Conservation (phyloP, 2,113 vertebrate species). For the Myrmecophaga tridactyla region DNA sequence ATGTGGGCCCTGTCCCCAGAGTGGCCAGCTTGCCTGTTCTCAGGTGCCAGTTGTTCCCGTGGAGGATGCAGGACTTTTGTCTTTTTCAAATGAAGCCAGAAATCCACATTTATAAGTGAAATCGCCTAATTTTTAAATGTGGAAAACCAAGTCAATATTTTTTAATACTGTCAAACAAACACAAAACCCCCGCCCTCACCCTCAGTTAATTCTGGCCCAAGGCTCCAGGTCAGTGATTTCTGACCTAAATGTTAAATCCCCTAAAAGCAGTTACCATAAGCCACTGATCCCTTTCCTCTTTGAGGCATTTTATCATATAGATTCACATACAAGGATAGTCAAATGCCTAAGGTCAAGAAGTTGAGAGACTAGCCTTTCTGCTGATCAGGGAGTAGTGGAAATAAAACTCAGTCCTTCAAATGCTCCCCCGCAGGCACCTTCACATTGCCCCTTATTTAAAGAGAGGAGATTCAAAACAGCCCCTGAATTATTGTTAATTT, state of each 20-base stretch:
- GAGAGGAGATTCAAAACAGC: not conserved
- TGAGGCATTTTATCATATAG: not conserved
- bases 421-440: not conserved
- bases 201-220: not conserved
- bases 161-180: not conserved
- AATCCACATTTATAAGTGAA: not conserved
- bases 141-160: not conserved
- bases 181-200: not conserved
- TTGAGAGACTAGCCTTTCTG: not conserved
- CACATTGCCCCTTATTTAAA: not conserved
- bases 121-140: not conserved
- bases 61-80: not conserved
- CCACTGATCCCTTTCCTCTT: not conserved
- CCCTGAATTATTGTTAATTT: conserved; percentile 11
- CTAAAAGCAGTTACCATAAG: not conserved
- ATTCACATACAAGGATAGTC: not conserved
- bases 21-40: not conserved
- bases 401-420: not conserved
- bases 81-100: not conserved
- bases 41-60: not conserved
- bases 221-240: not conserved
- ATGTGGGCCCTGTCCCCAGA: not conserved
- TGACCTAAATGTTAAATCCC: not conserved
- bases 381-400: not conserved
- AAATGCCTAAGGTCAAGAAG: not conserved